phyloP scores from a whole-genome alignment of 2,113 vertebrate species.

The Notarius lentiginosus region DNA sequence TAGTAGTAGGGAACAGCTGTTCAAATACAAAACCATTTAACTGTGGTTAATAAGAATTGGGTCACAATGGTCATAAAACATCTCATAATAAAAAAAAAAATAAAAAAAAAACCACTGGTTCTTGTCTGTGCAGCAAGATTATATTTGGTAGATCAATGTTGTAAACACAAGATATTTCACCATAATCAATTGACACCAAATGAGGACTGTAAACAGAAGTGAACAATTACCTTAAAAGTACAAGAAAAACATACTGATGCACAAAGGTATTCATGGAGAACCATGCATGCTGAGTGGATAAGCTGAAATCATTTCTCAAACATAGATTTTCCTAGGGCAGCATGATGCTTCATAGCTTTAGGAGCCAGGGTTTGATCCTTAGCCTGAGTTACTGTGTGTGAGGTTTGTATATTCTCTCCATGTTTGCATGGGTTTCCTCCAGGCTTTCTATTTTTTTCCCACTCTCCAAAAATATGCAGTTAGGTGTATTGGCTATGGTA shows the following conservation, averaged over 20 bases:
- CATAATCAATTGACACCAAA: background rate
- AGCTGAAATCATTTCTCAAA: background rate
- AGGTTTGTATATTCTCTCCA: background rate
- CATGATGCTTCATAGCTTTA: background rate
- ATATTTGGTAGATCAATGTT: constrained; percentile 20
- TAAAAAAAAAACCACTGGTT: background rate
- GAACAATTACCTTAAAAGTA: background rate
- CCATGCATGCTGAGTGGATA: background rate
- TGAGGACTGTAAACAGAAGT: background rate
- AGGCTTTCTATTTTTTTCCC: background rate
- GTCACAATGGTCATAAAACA: constrained; percentile 51
- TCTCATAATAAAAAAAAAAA: constrained; percentile 38
- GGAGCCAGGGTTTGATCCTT: background rate
- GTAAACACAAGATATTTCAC: constrained; percentile 22
- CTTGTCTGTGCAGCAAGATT: constrained; percentile 24
- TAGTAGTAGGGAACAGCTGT: constrained; percentile 64
- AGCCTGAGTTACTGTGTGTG: background rate
- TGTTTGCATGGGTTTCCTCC: background rate
- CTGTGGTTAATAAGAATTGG: constrained; percentile 51
- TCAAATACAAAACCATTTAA: constrained; percentile 61
- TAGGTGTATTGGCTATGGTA: background rate
- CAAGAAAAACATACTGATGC: background rate
- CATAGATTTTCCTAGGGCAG: background rate
- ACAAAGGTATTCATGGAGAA: background rate
- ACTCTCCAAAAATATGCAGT: background rate